A percentile compares a stretch with the other conserved stretches of the same genome.
These are phyloP conservation scores for Tipula vernalis DNA, from an alignment of 2,888 invertebrate species.

Conservation along the genomic window DNA sequence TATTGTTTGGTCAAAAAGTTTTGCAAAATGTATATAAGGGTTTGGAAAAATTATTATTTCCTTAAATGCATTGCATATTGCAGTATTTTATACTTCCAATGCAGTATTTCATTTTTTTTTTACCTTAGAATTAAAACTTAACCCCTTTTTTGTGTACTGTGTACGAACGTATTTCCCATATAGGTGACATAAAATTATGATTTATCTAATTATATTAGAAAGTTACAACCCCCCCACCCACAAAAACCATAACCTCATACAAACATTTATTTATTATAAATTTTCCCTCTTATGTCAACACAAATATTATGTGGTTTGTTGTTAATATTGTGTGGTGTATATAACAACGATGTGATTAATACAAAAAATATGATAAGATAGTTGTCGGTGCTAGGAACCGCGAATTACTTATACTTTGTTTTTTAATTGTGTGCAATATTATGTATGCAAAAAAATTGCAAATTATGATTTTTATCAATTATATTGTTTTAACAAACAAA, in stretches of 20 bases:
- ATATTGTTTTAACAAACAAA: neutral
- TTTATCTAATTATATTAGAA: neutral
- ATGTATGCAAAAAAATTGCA: neutral
- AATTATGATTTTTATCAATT: neutral
- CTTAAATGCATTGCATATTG: neutral
- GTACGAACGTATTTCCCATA: neutral
- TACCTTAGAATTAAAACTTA: neutral
- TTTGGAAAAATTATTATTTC: neutral
- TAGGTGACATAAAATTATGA: slow-evolving; percentile 4
- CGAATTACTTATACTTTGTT: neutral
- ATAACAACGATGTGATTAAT: neutral
- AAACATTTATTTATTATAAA: neutral
- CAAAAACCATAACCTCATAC: neutral
- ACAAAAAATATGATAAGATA: neutral
- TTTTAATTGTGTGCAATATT: neutral
- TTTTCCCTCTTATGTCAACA: neutral
- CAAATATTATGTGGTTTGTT: neutral
- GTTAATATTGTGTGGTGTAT: neutral
- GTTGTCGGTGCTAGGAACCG: neutral
- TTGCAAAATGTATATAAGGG: neutral
- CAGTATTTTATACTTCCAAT: neutral
- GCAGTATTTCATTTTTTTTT: neutral
- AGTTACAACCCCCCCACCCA: neutral
- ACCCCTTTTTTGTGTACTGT: neutral
- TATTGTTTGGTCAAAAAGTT: neutral